Percentiles rank a stretch among this genome's conserved stretches.
These are phyloP conservation scores for Callithrix jacchus DNA, from an alignment of 2,113 vertebrate species.

Conservation along the genomic window DNA sequence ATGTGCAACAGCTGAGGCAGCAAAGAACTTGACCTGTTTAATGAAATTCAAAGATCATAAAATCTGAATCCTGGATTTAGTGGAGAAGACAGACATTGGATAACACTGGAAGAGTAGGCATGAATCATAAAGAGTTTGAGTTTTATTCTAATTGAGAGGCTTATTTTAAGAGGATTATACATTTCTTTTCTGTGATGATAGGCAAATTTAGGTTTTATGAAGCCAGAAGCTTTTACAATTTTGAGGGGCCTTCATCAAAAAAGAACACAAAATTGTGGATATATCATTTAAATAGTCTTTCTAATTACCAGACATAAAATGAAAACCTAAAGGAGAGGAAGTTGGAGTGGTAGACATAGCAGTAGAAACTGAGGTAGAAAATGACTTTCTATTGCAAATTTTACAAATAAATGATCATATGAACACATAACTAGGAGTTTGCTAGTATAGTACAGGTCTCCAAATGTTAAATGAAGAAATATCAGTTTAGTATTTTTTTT, in stretches of 20 bases:
- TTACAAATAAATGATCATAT: background rate
- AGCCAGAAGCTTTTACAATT: background rate
- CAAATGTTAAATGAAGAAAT: background rate
- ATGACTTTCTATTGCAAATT: background rate
- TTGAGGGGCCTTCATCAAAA: background rate
- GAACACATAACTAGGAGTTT: background rate
- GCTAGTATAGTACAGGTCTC: rapidly evolving
- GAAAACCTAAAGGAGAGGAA: background rate
- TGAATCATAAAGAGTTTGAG: background rate
- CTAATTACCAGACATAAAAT: background rate
- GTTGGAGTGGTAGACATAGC: background rate
- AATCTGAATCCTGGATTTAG: background rate
- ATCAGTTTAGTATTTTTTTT: background rate
- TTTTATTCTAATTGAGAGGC: background rate
- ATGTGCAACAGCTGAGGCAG: background rate
- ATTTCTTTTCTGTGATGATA: background rate
- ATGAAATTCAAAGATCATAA: background rate
- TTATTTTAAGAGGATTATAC: background rate
- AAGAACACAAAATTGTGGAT: background rate
- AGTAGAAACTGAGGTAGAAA: background rate
- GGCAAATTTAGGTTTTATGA: background rate
- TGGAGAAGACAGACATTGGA: background rate
- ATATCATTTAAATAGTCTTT: background rate
- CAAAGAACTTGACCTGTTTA: background rate
- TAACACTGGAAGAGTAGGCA: background rate